Base-by-base conservation (phyloP, 2,888 invertebrate genomes). In the Nomada fucata region DNA sequence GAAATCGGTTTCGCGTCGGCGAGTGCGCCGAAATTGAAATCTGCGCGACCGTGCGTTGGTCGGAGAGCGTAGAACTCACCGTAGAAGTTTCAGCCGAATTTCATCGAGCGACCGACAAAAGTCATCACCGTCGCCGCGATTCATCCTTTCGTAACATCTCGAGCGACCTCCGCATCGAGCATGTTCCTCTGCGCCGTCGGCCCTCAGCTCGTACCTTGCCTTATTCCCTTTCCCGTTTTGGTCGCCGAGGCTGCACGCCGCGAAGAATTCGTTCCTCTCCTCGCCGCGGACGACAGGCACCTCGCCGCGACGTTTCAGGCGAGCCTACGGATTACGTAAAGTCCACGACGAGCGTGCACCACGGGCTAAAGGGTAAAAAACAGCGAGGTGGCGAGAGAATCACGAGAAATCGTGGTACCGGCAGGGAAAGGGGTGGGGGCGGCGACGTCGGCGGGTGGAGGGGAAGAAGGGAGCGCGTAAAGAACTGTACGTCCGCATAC, bases 401-500 rank as follows among this genome's bases (percentile, higher is more conserved):
- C 73, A 73, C 67, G 73, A 73, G 73, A 73, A 73, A 73, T 73
- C 67, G 73, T 67, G 73, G 67, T 15, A 67, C 57, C 26, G 64
- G 67, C 60, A 55, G 53, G 63, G 61, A 69, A 23, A 65, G 79
- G 44, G 29, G 13, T 47, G 70, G 76, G 61, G 42, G 23, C 64
- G 55, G 68, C 60, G 57, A n/a, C n/a, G n/a, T n/a, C n/a, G n/a
- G n/a, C n/a, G n/a, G n/a, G n/a, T n/a, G 11, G 5, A 1, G 44
- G 50, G 47, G 52, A 67, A 61, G 60, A 61, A 75, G 67, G 59
- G 70, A 61, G 79, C 85, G 84, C 84, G 86, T 89, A 90, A 90
- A 89, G 89, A 90, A 89, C 84, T 86, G 85, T 88, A 89, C 86
- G 89, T 89, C 84, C 86, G 90, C 91, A 91, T 90, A 90, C 91